Base-by-base conservation (phyloP, 2,888 invertebrate species). In the Palloptera scutellata region DNA sequence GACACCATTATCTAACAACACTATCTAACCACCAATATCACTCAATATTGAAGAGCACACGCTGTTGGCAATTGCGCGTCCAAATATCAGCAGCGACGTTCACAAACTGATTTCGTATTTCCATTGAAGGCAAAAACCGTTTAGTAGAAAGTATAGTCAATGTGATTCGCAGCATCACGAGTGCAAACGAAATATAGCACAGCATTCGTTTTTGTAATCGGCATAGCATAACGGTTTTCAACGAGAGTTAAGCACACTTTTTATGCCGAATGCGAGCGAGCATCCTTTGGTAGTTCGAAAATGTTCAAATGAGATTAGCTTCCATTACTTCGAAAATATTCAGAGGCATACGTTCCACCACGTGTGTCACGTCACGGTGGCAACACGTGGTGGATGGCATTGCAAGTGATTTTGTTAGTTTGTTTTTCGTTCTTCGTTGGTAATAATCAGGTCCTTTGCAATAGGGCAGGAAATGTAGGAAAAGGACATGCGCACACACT, bases 341-440 rank as follows among this genome's bases (percentile, higher is more conserved):
- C 60, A 58, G 60, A 61, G 42, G 55, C 71, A 75, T 74, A 72
- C 64, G 70, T 66, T 81, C 82, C 81, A 81, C 82, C 82, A 82
- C 75, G 81, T 82, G 82, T 63, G 61, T 67, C 72, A 73, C 72
- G 61, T 67, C 72, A 73, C 72, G 72, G 12, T 64, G 1, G 64
- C 61, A 8, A 64, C 81, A 81, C 81, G 71, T 81, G 81, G 81
- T 82, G 82, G 81, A 80, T 62, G 61, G 3, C 60, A 71, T 66
- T 66, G 4, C n/a, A n/a, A n/a, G n/a, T n/a, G n/a, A n/a, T n/a
- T n/a, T 59, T 66, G 30, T 30, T 30, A 6, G 2, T 30, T 2
- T 30, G 30, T 30, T 30, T 30, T 30, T 57, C 54, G 66, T 30
- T 30, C 6, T 30, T 30, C 6, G 3, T 30, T 30, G n/a, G n/a